A percentile compares a stretch with the other conserved stretches of the same genome.
Conservation (phyloP, 1,140 invertebrate genomes). For the Ceratina australensis region DNA sequence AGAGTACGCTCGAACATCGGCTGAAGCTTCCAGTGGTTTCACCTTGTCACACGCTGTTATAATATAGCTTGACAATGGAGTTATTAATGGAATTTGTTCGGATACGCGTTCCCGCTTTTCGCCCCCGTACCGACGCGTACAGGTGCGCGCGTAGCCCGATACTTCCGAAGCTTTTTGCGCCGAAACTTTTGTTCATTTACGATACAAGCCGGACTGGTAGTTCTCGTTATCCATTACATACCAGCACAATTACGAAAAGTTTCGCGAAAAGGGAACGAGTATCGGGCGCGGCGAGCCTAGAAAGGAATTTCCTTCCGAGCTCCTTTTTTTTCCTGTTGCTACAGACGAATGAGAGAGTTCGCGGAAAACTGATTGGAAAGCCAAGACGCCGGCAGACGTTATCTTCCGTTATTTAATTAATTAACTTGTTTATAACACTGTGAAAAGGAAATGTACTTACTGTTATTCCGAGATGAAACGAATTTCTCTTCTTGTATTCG, state of each 20-base stretch:
- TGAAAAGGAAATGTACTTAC: too few relatives aligned
- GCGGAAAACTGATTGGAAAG: neutral
- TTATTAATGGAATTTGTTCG: constrained; percentile 53
- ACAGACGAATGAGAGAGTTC: neutral
- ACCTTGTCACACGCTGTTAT: neutral
- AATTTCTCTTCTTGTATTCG: too few relatives aligned
- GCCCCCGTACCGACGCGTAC: neutral
- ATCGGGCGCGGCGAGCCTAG: neutral
- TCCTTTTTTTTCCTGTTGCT: neutral
- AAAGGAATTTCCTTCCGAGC: constrained; percentile 20
- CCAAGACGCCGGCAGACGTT: too few relatives aligned
- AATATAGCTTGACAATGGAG: constrained; percentile 48
- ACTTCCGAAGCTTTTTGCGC: constrained; percentile 48
- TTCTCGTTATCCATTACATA: constrained; percentile 45
- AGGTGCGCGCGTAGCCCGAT: constrained; percentile 24
- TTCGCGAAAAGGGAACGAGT: neutral
- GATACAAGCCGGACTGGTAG: constrained; percentile 43
- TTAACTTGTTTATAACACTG: neutral
- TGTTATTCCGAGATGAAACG: too few relatives aligned
- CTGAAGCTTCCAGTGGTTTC: too few relatives aligned
- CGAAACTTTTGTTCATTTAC: constrained; percentile 60
- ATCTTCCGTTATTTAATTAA: neutral
- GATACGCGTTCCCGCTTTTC: constrained; percentile 55
- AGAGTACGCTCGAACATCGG: neutral
- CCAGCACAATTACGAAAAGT: constrained; percentile 35